phyloP scores from a whole-genome alignment of 2,888 invertebrate genomes.

The Callyntrura guangdongensis region DNA sequence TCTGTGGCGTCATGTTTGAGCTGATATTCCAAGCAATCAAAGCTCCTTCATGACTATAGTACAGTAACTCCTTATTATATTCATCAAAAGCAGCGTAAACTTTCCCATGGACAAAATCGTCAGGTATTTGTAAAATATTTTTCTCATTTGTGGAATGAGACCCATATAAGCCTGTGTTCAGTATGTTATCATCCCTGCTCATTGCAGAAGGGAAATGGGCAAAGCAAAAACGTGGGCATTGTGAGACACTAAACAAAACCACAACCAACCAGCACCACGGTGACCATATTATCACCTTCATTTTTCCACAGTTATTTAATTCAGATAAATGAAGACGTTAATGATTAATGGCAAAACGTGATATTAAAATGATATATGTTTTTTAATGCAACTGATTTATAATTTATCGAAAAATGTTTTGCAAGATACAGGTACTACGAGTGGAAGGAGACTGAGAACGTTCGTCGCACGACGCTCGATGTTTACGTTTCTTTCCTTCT shows the following conservation, averaged over 20 bases:
- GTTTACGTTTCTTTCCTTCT: no score
- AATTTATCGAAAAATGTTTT: no score
- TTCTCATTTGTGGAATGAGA: background rate
- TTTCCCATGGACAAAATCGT: constrained; percentile 47
- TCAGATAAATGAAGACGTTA: no score
- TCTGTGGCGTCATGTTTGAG: constrained; percentile 59
- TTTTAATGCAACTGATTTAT: no score
- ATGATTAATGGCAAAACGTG: no score
- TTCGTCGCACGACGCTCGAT: no score
- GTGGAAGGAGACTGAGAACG: no score
- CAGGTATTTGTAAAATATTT: constrained; percentile 33
- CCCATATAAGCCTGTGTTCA: no score
- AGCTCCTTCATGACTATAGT: constrained; percentile 78
- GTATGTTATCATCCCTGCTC: background rate
- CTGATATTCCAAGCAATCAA: constrained; percentile 83
- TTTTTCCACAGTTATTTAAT: no score
- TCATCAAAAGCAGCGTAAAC: constrained; percentile 57
- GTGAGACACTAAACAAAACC: constrained; percentile 6
- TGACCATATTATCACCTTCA: background rate
- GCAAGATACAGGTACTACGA: no score
- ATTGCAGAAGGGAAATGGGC: background rate
- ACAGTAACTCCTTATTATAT: constrained; percentile 79
- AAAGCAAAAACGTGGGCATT: constrained; percentile 35
- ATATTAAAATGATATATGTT: no score
- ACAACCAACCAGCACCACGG: background rate